Conservation (phyloP, 2,797 vertebrate genomes). For the Cirrhinus molitorella region DNA sequence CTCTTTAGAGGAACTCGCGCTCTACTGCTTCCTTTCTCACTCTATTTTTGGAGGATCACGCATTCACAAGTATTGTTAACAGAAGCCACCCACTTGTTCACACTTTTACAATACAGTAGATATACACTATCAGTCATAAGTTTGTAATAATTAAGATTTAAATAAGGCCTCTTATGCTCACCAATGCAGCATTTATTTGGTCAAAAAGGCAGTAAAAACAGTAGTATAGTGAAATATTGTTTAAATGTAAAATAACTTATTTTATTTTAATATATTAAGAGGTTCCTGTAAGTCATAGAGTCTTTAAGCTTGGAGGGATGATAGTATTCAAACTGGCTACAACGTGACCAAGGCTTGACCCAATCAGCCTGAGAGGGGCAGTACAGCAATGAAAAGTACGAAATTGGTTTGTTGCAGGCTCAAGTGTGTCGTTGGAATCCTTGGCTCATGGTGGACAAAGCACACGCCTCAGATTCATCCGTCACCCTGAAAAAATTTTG, state of each 20-base stretch:
- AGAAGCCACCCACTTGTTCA: neutral
- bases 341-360: too few relatives aligned
- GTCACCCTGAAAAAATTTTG: too few relatives aligned
- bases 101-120: neutral
- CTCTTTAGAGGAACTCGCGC: constrained; percentile 39
- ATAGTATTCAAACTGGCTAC: too few relatives aligned
- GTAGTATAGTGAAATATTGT: neutral
- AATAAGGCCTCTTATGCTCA: neutral
- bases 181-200: neutral
- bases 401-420: too few relatives aligned
- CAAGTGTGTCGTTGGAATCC: too few relatives aligned
- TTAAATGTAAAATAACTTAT: neutral
- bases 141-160: neutral
- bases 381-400: too few relatives aligned
- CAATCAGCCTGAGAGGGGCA: too few relatives aligned
- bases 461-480: too few relatives aligned
- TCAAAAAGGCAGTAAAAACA: neutral
- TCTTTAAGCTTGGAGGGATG: too few relatives aligned
- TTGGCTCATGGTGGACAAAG: too few relatives aligned
- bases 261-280: neutral
- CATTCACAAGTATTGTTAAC: constrained; percentile 20
- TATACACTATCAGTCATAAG: neutral
- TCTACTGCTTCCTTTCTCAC: constrained; percentile 18
- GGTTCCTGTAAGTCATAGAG: too few relatives aligned
- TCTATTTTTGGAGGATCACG: neutral